A percentile compares a stretch with the other conserved stretches of the same genome.
Evolutionary conservation across 2,113 vertebrate genomes (phyloP).

Genomic region (Erythrolamprus reginae): DNA sequence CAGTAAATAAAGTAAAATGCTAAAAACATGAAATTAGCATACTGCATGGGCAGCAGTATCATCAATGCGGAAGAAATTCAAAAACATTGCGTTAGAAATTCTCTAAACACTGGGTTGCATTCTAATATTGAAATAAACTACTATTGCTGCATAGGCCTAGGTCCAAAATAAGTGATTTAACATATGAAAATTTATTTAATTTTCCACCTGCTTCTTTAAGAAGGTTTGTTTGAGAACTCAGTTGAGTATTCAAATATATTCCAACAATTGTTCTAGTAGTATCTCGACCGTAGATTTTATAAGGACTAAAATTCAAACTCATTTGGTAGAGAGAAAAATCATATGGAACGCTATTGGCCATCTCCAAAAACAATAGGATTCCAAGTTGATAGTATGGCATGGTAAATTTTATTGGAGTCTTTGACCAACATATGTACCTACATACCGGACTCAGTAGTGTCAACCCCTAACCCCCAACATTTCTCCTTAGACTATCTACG

Average conservation of each 20-base stretch:
- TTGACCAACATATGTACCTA: background rate
- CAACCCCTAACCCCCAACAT: too few relatives aligned
- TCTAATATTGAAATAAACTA: background rate
- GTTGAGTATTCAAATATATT: background rate
- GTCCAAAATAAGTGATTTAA: background rate
- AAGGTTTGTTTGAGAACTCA: background rate
- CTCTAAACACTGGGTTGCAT: background rate
- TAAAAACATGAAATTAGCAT: background rate
- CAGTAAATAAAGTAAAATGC: background rate
- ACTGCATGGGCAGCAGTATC: background rate
- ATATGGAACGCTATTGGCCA: background rate
- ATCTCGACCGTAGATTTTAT: background rate
- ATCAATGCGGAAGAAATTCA: background rate
- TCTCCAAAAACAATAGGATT: background rate
- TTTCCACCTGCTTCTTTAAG: background rate
- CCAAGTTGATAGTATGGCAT: background rate
- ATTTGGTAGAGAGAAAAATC: background rate
- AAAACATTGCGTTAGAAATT: background rate
- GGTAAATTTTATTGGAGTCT: background rate
- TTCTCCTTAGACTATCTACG: too few relatives aligned
- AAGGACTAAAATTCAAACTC: background rate
- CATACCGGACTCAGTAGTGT: too few relatives aligned
- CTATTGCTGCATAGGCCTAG: background rate
- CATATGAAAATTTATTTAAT: background rate
- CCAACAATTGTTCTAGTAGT: background rate